These are phyloP conservation scores for Eubasilissa regina DNA, from an alignment of 1,140 invertebrate genomes.

Conservation along the genomic window DNA sequence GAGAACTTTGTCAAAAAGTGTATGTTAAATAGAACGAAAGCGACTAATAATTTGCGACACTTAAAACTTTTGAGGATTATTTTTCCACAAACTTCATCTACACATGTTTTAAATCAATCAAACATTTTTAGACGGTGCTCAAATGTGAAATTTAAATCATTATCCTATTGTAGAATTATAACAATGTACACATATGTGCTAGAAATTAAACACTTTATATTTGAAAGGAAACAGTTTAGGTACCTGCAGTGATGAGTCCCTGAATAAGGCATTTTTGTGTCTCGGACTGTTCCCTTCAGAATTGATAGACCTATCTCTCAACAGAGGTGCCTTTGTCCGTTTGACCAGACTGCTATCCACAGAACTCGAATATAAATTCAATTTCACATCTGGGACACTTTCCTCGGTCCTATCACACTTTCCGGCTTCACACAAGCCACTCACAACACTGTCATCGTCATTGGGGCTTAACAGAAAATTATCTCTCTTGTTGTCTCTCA, in stretches of 20 bases:
- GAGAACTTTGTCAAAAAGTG: too few relatives aligned
- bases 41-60: too few relatives aligned
- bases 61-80: too few relatives aligned
- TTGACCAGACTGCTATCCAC: conserved; percentile 65
- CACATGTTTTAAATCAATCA: too few relatives aligned
- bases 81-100: too few relatives aligned
- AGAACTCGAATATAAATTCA: conserved; percentile 66
- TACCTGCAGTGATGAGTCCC: conserved; percentile 71
- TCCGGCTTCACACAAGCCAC: conserved; percentile 17
- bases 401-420: background rate
- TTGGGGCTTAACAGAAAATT: background rate
- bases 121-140: too few relatives aligned
- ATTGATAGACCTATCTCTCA: conserved; percentile 69
- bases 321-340: conserved; percentile 64
- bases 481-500: background rate
- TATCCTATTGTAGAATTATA: too few relatives aligned
- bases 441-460: conserved; percentile 41
- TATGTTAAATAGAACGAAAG: too few relatives aligned
- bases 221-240: too few relatives aligned
- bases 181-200: too few relatives aligned
- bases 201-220: too few relatives aligned
- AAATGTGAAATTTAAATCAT: too few relatives aligned
- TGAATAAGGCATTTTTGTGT: conserved; percentile 68
- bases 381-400: conserved; percentile 25
- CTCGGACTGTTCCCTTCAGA: conserved; percentile 69